A percentile compares a stretch with the other conserved stretches of the same genome.
These are phyloP conservation scores for Protodeltote pygarga DNA, from an alignment of 2,888 invertebrate genomes.

Conservation along the genomic window DNA sequence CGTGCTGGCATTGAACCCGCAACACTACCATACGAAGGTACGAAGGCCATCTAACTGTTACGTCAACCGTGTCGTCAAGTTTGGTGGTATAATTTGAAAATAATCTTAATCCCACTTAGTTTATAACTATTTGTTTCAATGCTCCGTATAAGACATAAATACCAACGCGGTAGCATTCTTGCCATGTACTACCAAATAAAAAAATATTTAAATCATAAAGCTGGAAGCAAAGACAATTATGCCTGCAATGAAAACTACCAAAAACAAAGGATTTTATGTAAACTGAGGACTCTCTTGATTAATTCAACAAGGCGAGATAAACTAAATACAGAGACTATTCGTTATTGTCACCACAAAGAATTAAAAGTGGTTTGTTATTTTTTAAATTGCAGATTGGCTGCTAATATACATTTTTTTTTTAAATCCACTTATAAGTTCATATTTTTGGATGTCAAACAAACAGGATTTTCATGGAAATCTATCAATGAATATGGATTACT, in stretches of 20 bases:
- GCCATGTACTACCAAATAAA: slow-evolving; percentile 11
- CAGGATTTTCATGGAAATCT: slow-evolving; percentile 10
- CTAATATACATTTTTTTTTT: slow-evolving; percentile 74
- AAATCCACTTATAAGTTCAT: slow-evolving; percentile 47
- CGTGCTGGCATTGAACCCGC: no score
- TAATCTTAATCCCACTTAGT: no score
- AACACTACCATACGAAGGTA: no score
- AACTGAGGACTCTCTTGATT: slow-evolving; percentile 32
- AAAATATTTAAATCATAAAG: no score
- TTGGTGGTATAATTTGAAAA: no score
- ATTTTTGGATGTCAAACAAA: slow-evolving; percentile 6
- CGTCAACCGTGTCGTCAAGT: no score
- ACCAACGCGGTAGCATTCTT: neutral
- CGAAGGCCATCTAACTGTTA: no score
- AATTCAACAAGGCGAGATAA: slow-evolving; percentile 48
- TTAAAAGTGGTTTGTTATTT: slow-evolving; percentile 60
- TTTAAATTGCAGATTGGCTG: slow-evolving; percentile 82
- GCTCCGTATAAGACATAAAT: no score
- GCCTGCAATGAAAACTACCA: slow-evolving; percentile 37
- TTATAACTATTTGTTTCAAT: no score
- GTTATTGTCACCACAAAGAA: slow-evolving; percentile 62
- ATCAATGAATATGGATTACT: slow-evolving; percentile 27
- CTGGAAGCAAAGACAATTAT: no score
- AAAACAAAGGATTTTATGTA: slow-evolving; percentile 45
- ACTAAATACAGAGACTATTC: slow-evolving; percentile 56